Percentiles rank a stretch among this genome's conserved stretches.
These are phyloP conservation scores for Clarias pachynema DNA, from an alignment of 2,797 vertebrate species.

Conservation along the genomic window DNA sequence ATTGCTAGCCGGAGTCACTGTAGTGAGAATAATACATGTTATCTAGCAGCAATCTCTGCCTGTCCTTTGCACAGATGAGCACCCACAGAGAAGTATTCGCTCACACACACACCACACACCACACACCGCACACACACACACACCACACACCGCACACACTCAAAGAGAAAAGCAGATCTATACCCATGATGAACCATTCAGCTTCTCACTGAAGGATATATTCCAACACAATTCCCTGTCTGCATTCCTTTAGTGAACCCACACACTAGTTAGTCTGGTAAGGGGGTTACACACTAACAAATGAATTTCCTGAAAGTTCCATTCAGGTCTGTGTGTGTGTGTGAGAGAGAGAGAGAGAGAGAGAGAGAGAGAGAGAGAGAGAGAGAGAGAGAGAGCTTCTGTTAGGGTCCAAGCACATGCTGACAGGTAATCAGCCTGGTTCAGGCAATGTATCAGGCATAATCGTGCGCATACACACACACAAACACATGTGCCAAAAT, in stretches of 20 bases:
- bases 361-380: background rate
- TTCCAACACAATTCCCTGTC: constrained; percentile 37
- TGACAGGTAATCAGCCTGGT: constrained; percentile 78
- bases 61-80: constrained; percentile 47
- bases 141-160: background rate
- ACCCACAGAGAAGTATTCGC: constrained; percentile 45
- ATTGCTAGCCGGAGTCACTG: constrained; percentile 50
- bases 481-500: constrained; percentile 58
- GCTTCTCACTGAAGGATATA: constrained; percentile 50
- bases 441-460: constrained; percentile 67
- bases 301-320: constrained; percentile 41
- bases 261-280: constrained; percentile 41
- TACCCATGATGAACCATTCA: constrained; percentile 48
- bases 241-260: constrained; percentile 43
- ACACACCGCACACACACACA: background rate
- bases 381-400: constrained; percentile 26
- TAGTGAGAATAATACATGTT: constrained; percentile 59
- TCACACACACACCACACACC: constrained; percentile 5
- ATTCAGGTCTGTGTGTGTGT: constrained; percentile 48
- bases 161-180: constrained; percentile 21
- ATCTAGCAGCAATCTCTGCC: constrained; percentile 58
- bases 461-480: constrained; percentile 45
- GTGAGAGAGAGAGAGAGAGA: background rate
- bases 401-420: constrained; percentile 68
- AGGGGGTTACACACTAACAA: constrained; percentile 23